phyloP scores from a whole-genome alignment of 2,797 vertebrate species.

The Peromyscus melanophrys region DNA sequence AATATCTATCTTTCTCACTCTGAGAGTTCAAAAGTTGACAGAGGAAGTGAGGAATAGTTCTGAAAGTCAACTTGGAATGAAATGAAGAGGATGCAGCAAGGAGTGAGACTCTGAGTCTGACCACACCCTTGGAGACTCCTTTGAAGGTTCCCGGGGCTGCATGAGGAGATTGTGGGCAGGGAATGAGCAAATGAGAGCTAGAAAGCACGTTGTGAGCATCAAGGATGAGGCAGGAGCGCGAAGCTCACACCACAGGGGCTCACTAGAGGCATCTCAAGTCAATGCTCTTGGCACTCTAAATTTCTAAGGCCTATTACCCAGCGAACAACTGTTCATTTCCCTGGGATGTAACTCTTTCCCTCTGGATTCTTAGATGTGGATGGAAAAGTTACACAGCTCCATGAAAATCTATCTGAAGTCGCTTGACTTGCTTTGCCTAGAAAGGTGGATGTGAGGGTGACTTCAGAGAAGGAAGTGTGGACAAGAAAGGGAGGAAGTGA shows the following conservation, averaged over 20 bases:
- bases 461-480: background rate
- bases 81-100: conserved; percentile 47
- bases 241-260: background rate
- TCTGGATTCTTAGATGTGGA: background rate
- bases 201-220: conserved; percentile 1
- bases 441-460: background rate
- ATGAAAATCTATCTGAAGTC: background rate
- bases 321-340: background rate
- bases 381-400: background rate
- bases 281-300: background rate
- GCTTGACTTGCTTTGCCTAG: background rate
- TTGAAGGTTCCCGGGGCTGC: background rate
- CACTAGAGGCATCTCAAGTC: background rate
- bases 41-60: conserved; percentile 49
- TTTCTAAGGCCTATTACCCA: background rate
- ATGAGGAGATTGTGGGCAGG: background rate
- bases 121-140: conserved; percentile 43
- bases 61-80: conserved; percentile 50
- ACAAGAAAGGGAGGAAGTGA: background rate
- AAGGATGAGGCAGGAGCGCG: background rate
- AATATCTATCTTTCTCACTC: conserved; percentile 16
- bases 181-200: background rate
- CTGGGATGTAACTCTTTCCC: background rate
- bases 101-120: conserved; percentile 13
- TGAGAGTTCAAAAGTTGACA: conserved; percentile 58